Conservation (phyloP, 53 echinoderm and acorn worm genomes). For the Luidia sarsii region DNA sequence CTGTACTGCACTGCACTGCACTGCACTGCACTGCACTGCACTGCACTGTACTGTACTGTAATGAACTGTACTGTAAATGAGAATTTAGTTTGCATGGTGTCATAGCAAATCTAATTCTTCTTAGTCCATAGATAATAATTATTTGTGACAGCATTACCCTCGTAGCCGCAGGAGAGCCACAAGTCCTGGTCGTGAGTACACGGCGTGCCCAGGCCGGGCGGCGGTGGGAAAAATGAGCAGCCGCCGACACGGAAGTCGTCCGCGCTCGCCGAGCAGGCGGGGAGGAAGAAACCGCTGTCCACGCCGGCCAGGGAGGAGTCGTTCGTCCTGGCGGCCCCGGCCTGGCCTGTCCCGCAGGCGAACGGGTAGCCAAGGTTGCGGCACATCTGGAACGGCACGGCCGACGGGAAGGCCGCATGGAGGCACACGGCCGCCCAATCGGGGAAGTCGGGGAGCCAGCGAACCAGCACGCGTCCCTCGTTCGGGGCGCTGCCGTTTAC, state of each 20-base stretch:
- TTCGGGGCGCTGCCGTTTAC: constrained; percentile 27
- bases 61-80: no score
- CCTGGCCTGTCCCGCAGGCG: constrained; percentile 1
- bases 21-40: no score
- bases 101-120: no score
- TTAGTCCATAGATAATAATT: no score
- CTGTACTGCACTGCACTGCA: no score
- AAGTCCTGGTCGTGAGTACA: constrained; percentile 19
- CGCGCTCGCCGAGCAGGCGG: not conserved
- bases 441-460: constrained; percentile 6
- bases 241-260: not conserved
- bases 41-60: no score
- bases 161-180: constrained; percentile 40
- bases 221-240: not conserved
- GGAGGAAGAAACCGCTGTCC: not conserved
- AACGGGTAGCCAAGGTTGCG: constrained; percentile 32
- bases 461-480: constrained; percentile 34
- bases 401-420: not conserved
- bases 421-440: constrained; percentile 23
- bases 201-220: not conserved
- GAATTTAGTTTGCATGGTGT: no score
- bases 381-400: constrained; percentile 27
- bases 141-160: no score
- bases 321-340: constrained; percentile 8
- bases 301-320: not conserved